Conservation (phyloP, 2,888 invertebrate species). For the Ypsolopha sequella region DNA sequence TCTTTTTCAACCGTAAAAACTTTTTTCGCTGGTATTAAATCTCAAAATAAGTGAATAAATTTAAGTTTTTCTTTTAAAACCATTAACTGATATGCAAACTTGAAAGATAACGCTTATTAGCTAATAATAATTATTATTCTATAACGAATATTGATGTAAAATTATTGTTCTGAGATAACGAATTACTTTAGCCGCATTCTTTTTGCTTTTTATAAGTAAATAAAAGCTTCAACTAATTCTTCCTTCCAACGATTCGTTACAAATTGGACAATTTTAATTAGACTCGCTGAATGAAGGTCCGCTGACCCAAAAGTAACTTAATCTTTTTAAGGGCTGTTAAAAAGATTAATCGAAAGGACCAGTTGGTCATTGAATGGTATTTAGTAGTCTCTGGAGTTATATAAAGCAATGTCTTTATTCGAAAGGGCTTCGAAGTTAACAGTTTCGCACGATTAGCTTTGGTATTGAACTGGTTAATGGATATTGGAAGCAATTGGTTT, state of each 20-base stretch:
- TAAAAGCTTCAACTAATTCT: no score
- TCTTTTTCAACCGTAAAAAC: no score
- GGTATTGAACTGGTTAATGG: constrained; percentile 18
- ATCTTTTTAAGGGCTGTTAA: constrained; percentile 42
- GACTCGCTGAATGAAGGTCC: constrained; percentile 21
- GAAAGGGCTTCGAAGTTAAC: constrained; percentile 21
- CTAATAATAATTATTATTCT: no score
- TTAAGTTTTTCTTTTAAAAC: no score
- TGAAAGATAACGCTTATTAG: no score
- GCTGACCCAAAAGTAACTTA: constrained; percentile 18
- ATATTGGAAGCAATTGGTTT: constrained; percentile 13
- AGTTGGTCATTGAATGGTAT: constrained; percentile 41
- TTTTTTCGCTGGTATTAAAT: no score
- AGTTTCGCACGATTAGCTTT: constrained; percentile 28
- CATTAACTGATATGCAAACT: no score
- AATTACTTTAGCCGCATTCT: no score
- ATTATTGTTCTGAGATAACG: no score
- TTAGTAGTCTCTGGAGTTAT: constrained; percentile 41
- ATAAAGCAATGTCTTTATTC: constrained; percentile 17
- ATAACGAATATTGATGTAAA: no score
- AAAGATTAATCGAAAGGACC: constrained; percentile 50
- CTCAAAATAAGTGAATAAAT: no score
- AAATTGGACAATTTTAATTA: constrained; percentile 33
- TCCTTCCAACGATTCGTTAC: constrained; percentile 6
- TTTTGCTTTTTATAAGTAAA: no score